Percentiles rank a stretch among this genome's conserved stretches.
These are phyloP conservation scores for Drosophila prolongata DNA, from an alignment of 2,888 invertebrate species.

Conservation along the genomic window DNA sequence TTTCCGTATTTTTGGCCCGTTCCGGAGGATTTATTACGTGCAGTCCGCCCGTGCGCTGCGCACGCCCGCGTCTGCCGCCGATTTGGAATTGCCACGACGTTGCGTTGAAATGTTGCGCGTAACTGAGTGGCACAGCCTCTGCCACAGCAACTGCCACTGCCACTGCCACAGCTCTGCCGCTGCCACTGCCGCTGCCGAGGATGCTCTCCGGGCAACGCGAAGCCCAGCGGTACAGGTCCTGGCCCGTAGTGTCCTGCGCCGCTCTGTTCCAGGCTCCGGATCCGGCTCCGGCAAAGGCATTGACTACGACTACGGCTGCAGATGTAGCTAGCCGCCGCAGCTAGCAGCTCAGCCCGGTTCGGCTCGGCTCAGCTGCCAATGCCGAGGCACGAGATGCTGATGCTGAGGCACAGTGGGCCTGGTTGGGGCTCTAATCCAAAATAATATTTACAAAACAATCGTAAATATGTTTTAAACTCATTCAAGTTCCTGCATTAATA, in stretches of 20 bases:
- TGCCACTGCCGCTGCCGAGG: conserved; percentile 18
- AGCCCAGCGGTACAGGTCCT: conserved; percentile 10
- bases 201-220: conserved; percentile 17
- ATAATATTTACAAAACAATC: too few species aligned
- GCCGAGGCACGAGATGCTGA: neutral
- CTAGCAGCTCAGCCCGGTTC: neutral
- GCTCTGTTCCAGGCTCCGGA: conserved; percentile 57
- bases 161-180: conserved; percentile 7
- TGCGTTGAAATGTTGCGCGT: conserved; percentile 78
- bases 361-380: neutral
- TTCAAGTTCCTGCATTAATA: too few species aligned
- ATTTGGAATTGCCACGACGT: conserved; percentile 68
- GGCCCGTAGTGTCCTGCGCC: conserved; percentile 42
- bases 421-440: too few species aligned
- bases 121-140: conserved; percentile 59
- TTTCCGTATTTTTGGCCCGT: conserved; percentile 27
- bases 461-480: too few species aligned
- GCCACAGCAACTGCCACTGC: neutral
- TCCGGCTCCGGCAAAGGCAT: conserved; percentile 36
- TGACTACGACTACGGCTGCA: conserved; percentile 24
- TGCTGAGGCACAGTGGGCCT: conserved; percentile 1
- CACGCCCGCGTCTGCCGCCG: conserved; percentile 64
- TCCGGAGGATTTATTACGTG: conserved; percentile 56
- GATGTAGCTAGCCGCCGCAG: conserved; percentile 2
- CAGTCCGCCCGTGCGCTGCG: conserved; percentile 62